phyloP scores from a whole-genome alignment of 1,140 invertebrate species.

The Drosophila prosaltans region DNA sequence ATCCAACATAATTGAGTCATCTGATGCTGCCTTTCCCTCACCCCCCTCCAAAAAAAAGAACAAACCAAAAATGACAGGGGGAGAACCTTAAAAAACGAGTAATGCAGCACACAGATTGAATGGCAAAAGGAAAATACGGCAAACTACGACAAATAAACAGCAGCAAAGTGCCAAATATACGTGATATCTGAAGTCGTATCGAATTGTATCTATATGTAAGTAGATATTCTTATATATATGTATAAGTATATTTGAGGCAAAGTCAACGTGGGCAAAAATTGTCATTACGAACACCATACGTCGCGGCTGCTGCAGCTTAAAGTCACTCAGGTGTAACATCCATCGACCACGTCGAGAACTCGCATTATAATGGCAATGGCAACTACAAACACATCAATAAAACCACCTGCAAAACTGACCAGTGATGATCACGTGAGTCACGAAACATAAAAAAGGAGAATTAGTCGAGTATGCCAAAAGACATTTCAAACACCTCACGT shows the following conservation, averaged over 20 bases:
- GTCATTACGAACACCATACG: constrained; percentile 66
- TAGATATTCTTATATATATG: background rate
- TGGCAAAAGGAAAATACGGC: too few relatives aligned
- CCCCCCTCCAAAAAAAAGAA: constrained; percentile 1
- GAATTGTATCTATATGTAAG: background rate
- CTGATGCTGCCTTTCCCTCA: constrained; percentile 23
- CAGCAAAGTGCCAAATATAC: constrained; percentile 37
- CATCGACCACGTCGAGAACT: constrained; percentile 26
- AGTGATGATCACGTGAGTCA: constrained; percentile 43
- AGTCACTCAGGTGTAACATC: constrained; percentile 55
- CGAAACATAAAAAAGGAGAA: constrained; percentile 2
- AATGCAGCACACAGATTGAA: too few relatives aligned
- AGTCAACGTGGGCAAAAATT: constrained; percentile 52
- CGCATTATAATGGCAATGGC: constrained; percentile 40
- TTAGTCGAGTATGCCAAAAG: too few relatives aligned
- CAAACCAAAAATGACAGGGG: constrained; percentile 36
- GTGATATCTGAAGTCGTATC: constrained; percentile 29
- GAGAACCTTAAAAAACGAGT: too few relatives aligned
- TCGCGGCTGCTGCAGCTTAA: constrained; percentile 61
- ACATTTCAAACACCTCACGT: constrained; percentile 3
- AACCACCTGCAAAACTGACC: constrained; percentile 21
- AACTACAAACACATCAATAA: constrained; percentile 34
- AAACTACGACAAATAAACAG: constrained; percentile 45
- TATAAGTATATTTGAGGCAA: constrained; percentile 6
- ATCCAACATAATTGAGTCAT: constrained; percentile 74